Percentiles rank a stretch among this genome's conserved stretches.
phyloP scores from a whole-genome alignment of 2,888 invertebrate species.

The Callyntrura sp. region DNA sequence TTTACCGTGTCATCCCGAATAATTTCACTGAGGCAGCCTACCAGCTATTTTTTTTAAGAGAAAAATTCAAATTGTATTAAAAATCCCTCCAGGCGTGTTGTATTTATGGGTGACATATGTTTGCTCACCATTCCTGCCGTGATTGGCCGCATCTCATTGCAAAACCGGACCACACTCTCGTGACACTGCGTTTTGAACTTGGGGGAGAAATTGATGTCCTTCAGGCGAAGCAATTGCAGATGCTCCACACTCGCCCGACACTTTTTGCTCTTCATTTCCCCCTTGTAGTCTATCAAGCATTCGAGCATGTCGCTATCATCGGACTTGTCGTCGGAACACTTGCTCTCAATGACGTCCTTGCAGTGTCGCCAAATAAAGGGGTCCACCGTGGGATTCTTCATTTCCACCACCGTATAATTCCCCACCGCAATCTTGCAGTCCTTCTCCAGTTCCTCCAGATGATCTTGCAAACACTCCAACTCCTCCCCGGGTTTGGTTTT shows the following conservation, averaged over 20 bases:
- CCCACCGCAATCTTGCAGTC: slow-evolving; percentile 91
- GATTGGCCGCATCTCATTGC: slow-evolving; percentile 85
- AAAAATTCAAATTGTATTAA: slow-evolving; percentile 6
- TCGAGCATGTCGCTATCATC: slow-evolving; percentile 91
- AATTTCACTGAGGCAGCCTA: slow-evolving; percentile 95
- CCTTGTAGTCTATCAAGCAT: slow-evolving; percentile 96
- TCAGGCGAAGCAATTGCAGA: slow-evolving; percentile 96
- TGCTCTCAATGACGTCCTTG: slow-evolving; percentile 80
- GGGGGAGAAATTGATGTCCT: slow-evolving; percentile 96
- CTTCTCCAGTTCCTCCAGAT: slow-evolving; percentile 87
- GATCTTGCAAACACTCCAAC: slow-evolving; percentile 96
- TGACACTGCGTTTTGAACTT: slow-evolving; percentile 98
- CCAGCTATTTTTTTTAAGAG: slow-evolving; percentile 88
- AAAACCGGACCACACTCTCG: slow-evolving; percentile 89
- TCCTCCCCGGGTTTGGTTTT: slow-evolving; percentile 96
- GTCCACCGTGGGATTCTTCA: slow-evolving; percentile 88
- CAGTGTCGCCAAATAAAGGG: slow-evolving; percentile 83
- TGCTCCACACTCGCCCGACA: slow-evolving; percentile 98
- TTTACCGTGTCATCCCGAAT: slow-evolving; percentile 95
- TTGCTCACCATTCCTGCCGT: slow-evolving; percentile 85
- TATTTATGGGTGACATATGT: too few relatives aligned
- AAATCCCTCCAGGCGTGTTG: too few relatives aligned
- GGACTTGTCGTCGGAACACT: slow-evolving; percentile 82
- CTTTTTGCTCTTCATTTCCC: slow-evolving; percentile 91
- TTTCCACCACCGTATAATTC: slow-evolving; percentile 93